Percentiles rank a stretch among this genome's conserved stretches.
Evolutionary conservation across 1,140 invertebrate species (phyloP).

Genomic region (Atta texana): DNA sequence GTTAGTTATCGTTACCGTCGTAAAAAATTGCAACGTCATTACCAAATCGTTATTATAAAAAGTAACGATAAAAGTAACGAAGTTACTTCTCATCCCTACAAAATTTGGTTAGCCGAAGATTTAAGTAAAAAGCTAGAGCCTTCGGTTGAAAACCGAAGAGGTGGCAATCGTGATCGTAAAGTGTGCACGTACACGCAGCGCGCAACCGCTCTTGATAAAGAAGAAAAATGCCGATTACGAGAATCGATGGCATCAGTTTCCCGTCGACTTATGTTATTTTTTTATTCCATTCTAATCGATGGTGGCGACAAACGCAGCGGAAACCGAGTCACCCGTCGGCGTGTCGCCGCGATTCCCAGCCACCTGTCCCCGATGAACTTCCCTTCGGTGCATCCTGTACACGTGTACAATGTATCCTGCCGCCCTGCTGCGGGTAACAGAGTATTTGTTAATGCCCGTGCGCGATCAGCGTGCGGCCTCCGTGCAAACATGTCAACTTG

Average conservation of each 20-base stretch:
- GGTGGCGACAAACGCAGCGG: constrained; percentile 21
- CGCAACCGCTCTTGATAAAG: background rate
- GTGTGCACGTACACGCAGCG: background rate
- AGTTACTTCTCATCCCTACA: too few species aligned
- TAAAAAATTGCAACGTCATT: background rate
- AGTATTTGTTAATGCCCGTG: constrained; percentile 75
- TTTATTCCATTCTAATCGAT: constrained; percentile 16
- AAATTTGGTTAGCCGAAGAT: too few species aligned
- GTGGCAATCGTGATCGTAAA: background rate
- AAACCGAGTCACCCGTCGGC: constrained; percentile 17
- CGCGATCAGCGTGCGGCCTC: constrained; percentile 79
- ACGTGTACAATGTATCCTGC: constrained; percentile 61
- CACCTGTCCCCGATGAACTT: constrained; percentile 76
- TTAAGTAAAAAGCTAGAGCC: too few species aligned
- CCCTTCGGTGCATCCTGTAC: constrained; percentile 65
- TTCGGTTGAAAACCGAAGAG: too few species aligned
- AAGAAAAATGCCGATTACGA: background rate
- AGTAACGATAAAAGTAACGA: too few species aligned
- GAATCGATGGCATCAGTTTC: background rate
- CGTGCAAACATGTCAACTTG: constrained; percentile 84
- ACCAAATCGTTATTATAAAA: too few species aligned
- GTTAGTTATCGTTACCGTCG: background rate
- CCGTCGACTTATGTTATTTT: background rate
- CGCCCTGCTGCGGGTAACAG: constrained; percentile 68
- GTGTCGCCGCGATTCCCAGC: constrained; percentile 61